phyloP scores from a whole-genome alignment of 2,113 vertebrate species.

The Pycnonotus jocosus region DNA sequence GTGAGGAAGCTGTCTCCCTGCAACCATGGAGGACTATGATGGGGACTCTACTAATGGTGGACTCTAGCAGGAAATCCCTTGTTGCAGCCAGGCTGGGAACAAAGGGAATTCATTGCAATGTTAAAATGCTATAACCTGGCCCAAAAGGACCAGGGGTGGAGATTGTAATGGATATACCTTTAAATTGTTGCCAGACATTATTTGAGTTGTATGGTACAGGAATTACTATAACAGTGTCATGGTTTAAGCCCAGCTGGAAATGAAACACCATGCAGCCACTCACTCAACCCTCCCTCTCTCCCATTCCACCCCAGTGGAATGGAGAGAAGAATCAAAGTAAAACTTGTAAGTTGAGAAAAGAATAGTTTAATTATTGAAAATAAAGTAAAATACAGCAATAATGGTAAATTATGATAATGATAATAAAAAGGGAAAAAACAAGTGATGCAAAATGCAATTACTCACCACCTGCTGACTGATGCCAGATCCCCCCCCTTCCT shows the following conservation, averaged over 20 bases:
- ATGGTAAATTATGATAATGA: background rate
- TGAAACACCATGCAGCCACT: background rate
- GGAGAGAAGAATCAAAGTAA: background rate
- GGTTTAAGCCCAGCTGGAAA: background rate
- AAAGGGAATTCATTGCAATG: background rate
- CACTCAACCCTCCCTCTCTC: accelerated
- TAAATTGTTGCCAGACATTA: background rate
- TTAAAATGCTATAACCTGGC: background rate
- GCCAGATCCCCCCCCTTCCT: background rate
- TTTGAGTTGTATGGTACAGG: background rate
- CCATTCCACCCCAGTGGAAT: accelerated
- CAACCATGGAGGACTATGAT: no score
- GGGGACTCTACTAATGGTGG: no score
- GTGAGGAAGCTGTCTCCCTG: no score
- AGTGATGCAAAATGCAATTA: background rate
- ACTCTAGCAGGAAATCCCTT: no score
- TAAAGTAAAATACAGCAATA: background rate
- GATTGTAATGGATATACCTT: background rate
- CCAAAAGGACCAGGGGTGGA: background rate
- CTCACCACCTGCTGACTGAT: background rate
- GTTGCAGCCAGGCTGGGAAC: background rate
- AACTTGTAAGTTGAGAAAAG: background rate
- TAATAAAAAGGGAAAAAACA: background rate
- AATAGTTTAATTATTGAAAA: background rate
- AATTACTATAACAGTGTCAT: background rate